These are phyloP conservation scores for Papilio glaucus DNA, from an alignment of 1,140 invertebrate genomes.

Conservation along the genomic window DNA sequence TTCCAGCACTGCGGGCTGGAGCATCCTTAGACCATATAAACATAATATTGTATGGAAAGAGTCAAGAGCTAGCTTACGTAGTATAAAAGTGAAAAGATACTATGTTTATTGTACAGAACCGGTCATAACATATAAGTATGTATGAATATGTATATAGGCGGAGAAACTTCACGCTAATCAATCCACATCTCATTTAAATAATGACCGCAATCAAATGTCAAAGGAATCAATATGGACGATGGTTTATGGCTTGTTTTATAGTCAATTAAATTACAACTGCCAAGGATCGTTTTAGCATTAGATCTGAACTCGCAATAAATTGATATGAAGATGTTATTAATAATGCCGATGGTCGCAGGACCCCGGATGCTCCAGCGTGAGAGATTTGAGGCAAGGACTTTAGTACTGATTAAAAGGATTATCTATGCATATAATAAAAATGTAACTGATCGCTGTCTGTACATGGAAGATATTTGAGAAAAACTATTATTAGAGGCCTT, in stretches of 20 bases:
- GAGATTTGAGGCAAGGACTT: too few relatives aligned
- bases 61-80: not conserved
- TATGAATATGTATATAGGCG: slow-evolving; percentile 3
- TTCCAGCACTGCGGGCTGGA: too few relatives aligned
- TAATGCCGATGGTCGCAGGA: not conserved
- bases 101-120: not conserved
- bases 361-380: too few relatives aligned
- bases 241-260: slow-evolving; percentile 18
- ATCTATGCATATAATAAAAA: too few relatives aligned
- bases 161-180: slow-evolving; percentile 21
- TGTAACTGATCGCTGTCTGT: too few relatives aligned
- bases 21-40: too few relatives aligned
- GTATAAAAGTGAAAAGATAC: not conserved
- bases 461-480: too few relatives aligned
- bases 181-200: slow-evolving; percentile 13
- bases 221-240: slow-evolving; percentile 18
- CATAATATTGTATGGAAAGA: too few relatives aligned
- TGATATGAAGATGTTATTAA: not conserved
- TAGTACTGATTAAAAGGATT: too few relatives aligned
- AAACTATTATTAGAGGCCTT: too few relatives aligned
- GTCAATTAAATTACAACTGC: slow-evolving; percentile 7
- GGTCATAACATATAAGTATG: not conserved
- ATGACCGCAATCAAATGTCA: slow-evolving; percentile 24
- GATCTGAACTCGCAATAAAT: not conserved
- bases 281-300: slow-evolving; percentile 6